phyloP scores from a whole-genome alignment of 1,140 invertebrate species.

The Pectinophora gossypiella region DNA sequence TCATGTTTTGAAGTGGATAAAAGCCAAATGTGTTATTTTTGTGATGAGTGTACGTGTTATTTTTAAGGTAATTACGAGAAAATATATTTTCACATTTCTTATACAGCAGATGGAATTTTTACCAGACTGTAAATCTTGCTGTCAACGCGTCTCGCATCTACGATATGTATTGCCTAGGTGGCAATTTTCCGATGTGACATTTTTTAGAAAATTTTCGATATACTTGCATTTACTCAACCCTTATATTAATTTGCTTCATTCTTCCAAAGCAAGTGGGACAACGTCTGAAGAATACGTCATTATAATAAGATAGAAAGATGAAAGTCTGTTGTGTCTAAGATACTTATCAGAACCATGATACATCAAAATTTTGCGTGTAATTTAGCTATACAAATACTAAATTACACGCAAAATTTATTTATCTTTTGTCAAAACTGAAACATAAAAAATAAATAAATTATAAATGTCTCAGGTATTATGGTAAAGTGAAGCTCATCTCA shows the following conservation, averaged over 20 bases:
- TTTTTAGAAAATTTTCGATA: conserved; percentile 27
- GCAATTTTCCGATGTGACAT: conserved; percentile 58
- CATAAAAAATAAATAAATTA: too few relatives aligned
- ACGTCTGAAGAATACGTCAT: too few relatives aligned
- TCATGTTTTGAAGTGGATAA: conserved; percentile 69
- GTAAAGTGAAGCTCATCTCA: too few relatives aligned
- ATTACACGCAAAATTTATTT: too few relatives aligned
- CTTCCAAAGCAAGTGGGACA: too few relatives aligned
- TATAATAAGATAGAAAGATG: too few relatives aligned
- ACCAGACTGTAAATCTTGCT: too few relatives aligned
- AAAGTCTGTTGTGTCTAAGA: background rate
- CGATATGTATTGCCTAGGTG: conserved; percentile 45
- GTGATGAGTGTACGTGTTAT: conserved; percentile 68
- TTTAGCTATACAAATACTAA: too few relatives aligned
- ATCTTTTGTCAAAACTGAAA: too few relatives aligned
- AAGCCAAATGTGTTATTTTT: conserved; percentile 69
- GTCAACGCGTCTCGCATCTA: background rate
- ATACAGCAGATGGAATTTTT: too few relatives aligned
- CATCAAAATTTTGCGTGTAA: background rate
- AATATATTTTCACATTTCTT: background rate
- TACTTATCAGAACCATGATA: background rate
- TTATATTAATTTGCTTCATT: conserved; percentile 4
- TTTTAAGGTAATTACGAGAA: conserved; percentile 59
- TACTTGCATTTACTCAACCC: conserved; percentile 2
- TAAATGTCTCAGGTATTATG: too few relatives aligned